Conservation (phyloP, 2,113 vertebrate genomes). For the Formicarius rufipectus region DNA sequence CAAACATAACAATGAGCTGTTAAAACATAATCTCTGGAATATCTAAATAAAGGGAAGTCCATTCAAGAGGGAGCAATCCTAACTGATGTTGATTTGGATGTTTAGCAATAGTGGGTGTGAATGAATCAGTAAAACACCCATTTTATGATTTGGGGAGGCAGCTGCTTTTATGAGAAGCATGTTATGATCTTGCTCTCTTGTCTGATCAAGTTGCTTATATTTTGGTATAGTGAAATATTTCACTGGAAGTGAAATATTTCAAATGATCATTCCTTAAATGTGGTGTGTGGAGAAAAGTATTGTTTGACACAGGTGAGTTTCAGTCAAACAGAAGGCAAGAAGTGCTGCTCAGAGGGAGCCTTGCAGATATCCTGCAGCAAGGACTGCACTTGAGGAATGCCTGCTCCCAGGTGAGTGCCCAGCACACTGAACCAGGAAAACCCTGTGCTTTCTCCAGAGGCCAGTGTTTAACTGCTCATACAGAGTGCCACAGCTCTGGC, state of each 20-base stretch:
- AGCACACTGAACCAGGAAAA: not conserved
- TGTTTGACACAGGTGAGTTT: not conserved
- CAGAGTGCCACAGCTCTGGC: not conserved
- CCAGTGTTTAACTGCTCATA: not conserved
- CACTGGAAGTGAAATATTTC: not conserved
- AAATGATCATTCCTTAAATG: not conserved
- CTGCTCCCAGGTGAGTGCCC: not conserved
- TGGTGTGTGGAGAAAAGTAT: not conserved
- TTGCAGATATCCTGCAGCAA: too few relatives aligned
- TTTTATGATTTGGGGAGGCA: not conserved
- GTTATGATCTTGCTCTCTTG: not conserved
- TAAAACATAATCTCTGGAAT: not conserved
- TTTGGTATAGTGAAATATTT: not conserved
- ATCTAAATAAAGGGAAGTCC: not conserved
- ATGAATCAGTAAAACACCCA: not conserved
- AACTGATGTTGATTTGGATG: not conserved
- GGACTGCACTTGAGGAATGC: not conserved
- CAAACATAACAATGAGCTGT: not conserved
- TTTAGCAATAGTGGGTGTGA: not conserved
- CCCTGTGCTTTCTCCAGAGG: not conserved
- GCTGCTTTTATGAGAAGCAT: not conserved
- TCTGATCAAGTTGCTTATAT: not conserved
- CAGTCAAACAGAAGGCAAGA: not conserved
- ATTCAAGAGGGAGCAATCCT: not conserved
- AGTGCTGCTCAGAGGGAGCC: rapidly evolving